Evolutionary conservation across 1,140 invertebrate species (phyloP).

Genomic region (Leptopilina boulardi): DNA sequence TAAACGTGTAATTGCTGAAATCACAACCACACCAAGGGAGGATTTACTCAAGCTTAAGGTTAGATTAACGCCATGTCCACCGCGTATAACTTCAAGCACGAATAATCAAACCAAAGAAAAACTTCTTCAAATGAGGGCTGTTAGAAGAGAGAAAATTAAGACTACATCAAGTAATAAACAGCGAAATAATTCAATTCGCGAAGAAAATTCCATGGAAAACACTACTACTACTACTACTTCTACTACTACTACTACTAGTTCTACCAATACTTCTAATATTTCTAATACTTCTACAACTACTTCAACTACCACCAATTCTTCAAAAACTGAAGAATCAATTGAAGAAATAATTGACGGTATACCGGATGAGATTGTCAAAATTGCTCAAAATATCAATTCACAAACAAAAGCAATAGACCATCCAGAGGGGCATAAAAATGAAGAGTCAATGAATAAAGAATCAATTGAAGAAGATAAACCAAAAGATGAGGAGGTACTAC

Average conservation of each 20-base stretch:
- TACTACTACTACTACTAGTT: too few relatives aligned
- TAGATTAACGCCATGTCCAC: slow-evolving; percentile 66
- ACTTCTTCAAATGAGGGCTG: slow-evolving; percentile 59
- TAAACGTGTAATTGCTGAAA: slow-evolving; percentile 71
- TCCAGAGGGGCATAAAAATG: not conserved
- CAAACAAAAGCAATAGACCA: slow-evolving; percentile 17
- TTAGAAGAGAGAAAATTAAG: slow-evolving; percentile 64
- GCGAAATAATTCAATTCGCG: slow-evolving; percentile 38
- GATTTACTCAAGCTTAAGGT: slow-evolving; percentile 70
- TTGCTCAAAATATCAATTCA: slow-evolving; percentile 55
- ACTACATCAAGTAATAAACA: slow-evolving; percentile 49
- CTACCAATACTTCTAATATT: too few relatives aligned
- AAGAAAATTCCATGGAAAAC: slow-evolving; percentile 38
- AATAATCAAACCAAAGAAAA: slow-evolving; percentile 65
- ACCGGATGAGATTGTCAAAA: slow-evolving; percentile 64
- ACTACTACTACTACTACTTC: not conserved
- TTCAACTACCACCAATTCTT: slow-evolving; percentile 13
- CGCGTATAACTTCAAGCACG: slow-evolving; percentile 59
- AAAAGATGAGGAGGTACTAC: slow-evolving; percentile 67
- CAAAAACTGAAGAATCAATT: slow-evolving; percentile 57
- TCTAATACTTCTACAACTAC: too few relatives aligned
- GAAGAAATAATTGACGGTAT: slow-evolving; percentile 68
- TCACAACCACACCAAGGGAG: slow-evolving; percentile 68
- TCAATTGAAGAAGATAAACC: slow-evolving; percentile 45
- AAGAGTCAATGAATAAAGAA: slow-evolving; percentile 39